Conservation (phyloP, 1,140 invertebrate species). For the Diuraphis noxia region DNA sequence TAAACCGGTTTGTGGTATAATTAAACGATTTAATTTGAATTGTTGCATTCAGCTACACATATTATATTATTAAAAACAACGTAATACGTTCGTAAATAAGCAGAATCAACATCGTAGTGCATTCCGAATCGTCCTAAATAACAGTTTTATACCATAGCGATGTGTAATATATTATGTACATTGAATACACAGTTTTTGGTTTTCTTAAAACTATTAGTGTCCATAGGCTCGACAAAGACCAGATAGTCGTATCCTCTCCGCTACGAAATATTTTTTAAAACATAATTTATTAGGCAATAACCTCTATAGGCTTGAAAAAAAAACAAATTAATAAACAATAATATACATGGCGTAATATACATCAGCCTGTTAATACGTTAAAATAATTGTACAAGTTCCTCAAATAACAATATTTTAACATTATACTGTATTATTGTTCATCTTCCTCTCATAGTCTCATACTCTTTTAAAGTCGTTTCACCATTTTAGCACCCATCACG, state of each 20-base stretch:
- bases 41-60: neutral
- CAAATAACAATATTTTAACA: neutral
- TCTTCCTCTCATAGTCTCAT: neutral
- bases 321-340: neutral
- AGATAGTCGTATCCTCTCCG: neutral
- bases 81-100: neutral
- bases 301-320: neutral
- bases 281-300: neutral
- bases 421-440: neutral
- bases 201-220: neutral
- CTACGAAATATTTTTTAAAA: neutral
- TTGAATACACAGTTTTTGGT: neutral
- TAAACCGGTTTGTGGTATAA: conserved; percentile 9
- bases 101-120: neutral
- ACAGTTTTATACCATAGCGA: neutral
- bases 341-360: neutral
- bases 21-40: neutral
- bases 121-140: neutral
- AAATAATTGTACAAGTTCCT: neutral
- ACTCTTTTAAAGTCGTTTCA: neutral
- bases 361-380: neutral
- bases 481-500: neutral
- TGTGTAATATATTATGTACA: too few relatives aligned
- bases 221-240: neutral
- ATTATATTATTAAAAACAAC: neutral